Evolutionary conservation across 2,797 vertebrate species (phyloP), one percentile per base, ranked within the genome.

Genomic region (Lycodopsis pacificus): DNA sequence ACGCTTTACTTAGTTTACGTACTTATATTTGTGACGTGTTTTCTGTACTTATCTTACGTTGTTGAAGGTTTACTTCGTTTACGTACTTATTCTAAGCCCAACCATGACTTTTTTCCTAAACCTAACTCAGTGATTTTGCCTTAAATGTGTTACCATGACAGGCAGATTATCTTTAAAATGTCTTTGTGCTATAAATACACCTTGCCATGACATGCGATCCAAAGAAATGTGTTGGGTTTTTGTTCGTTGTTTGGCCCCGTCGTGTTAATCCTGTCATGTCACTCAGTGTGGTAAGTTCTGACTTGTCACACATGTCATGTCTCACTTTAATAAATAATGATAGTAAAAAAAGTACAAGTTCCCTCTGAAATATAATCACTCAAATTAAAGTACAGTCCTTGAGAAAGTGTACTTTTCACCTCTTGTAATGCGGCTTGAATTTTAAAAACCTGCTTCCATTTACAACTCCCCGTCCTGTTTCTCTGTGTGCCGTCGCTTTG

Each of bases 401-500:
- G 15, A 61, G 2, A 38, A 27, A 53, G 51, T 53, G 7, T 20
- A 30, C 9, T 42, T 15, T 42, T 32, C 53, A 59, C 22, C 51
- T 58, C 25, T 10, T 2, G 20, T n/a, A 20, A 17, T 56, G 8
- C 30, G 46, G 42, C 30, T 48, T 66, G 8, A 10, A 5, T 54
- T 49, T 56, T 32, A 34, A 14, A 46, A 14, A 25, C 46, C 19
- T 19, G 15, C 44, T 38, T 19, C 6, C 20, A 58, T 32, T 67
- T 11, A 17, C 5, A 62, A 30, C 4, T 57, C 13, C 20, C 20
- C n/a, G 20, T 42, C 34, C 48, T 74, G 62, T 34, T 25, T 53
- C 51, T 68, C 0, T 6, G 32, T 27, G 57, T 46, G 19, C 44
- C 19, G 46, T 14, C 66, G 32, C 65, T 83, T 79, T 70, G 61